A percentile compares a stretch with the other conserved stretches of the same genome.
These are phyloP conservation scores for Pinna nobilis DNA, from an alignment of 1,140 invertebrate genomes.

Conservation along the genomic window DNA sequence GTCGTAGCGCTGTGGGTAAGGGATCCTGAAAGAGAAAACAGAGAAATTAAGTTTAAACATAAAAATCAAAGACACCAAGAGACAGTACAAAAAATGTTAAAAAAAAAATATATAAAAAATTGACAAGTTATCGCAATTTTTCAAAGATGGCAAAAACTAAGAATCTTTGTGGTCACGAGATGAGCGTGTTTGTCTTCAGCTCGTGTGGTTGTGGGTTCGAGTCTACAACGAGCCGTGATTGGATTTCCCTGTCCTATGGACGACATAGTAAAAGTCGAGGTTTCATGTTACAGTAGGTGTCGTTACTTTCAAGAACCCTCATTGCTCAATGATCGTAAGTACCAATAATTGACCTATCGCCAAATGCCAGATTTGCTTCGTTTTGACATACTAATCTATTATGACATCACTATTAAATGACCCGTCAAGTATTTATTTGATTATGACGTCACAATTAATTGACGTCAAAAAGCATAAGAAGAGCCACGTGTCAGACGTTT, in stretches of 20 bases:
- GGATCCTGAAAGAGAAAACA: slow-evolving; percentile 40
- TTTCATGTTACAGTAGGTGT: neutral
- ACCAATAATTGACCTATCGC: neutral
- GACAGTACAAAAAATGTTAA: neutral
- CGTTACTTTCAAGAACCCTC: too few relatives aligned
- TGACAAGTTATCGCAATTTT: neutral
- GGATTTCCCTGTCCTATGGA: neutral
- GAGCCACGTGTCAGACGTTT: too few relatives aligned
- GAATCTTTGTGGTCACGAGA: neutral
- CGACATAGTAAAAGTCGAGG: neutral
- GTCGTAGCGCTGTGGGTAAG: slow-evolving; percentile 39
- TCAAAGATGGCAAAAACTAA: too few relatives aligned
- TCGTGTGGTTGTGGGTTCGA: too few relatives aligned
- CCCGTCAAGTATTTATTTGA: too few relatives aligned
- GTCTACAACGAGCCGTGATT: neutral
- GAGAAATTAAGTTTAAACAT: too few relatives aligned
- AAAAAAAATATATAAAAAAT: neutral
- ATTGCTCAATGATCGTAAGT: too few relatives aligned
- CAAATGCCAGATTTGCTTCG: neutral
- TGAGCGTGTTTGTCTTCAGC: neutral
- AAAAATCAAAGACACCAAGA: neutral
- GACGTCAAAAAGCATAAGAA: too few relatives aligned
- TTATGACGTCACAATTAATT: too few relatives aligned
- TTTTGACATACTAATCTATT: neutral
- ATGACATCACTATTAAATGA: too few relatives aligned